Base-by-base conservation (phyloP, 2,888 invertebrate genomes). In the Carabus problematicus region DNA sequence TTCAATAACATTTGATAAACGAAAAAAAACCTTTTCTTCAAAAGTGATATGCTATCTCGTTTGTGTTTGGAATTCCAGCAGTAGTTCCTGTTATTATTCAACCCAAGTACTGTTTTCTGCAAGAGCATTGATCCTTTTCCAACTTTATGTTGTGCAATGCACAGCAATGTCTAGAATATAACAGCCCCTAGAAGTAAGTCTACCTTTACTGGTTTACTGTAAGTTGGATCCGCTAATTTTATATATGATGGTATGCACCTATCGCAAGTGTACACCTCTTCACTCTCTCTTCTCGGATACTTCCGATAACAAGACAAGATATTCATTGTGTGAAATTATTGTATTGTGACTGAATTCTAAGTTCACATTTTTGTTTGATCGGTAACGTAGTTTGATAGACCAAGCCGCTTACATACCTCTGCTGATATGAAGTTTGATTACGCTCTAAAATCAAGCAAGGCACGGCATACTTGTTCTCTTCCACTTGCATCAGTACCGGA, bases 161-260 rank as follows among this genome's bases (percentile, higher is more conserved):
- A 62, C 4, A 63, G 29, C 29, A 63, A 39, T n/a, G 18, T 63
- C 40, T 52, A 52, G 40, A 63, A 63, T 12, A 63, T 16, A 1
- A 39, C 63, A n/a, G 52, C 54, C 9, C 52, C 39, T 3, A 64
- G 43, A 41, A 64, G 19, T 12, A 64, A n/a, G 11, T 64, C 55
- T 6, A 64, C 14, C 6, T 40, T 55, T 18, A 41, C 54, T 16
- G 64, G 64, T 11, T 40, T 54, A 18, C n/a, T 11, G 18, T 64
- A 64, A 16, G 16, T 42, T 8, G 55, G 54, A 55, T 64, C 55
- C 11, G 64, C 64, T 42, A 64, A 16, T 29, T 62, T 62, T 52
- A 62, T 9, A 40, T 62, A 62, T 19, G 29, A 6, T 39, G 52
- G 62, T 62, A 62, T 49, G 14, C 49, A 18, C 4, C 42, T 29